These are phyloP conservation scores for Psilanteris sp. DNA, from an alignment of 1,140 invertebrate genomes.

Conservation along the genomic window DNA sequence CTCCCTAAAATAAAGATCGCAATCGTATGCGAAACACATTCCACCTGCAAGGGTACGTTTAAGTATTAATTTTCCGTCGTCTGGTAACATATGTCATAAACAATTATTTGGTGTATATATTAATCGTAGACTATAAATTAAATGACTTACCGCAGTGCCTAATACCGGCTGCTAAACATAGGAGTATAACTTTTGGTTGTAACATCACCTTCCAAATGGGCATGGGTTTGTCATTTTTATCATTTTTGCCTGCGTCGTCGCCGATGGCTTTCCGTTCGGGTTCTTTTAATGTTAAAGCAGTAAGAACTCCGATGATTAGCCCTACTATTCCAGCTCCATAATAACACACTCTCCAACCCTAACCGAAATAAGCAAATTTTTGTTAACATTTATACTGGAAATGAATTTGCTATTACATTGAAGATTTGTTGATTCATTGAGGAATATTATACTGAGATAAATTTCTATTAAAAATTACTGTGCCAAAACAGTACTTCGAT, in stretches of 20 bases:
- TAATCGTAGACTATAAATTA: too few species aligned
- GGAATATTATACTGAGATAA: too few species aligned
- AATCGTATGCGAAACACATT: constrained; percentile 94
- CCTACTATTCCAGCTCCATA: constrained; percentile 91
- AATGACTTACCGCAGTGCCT: constrained; percentile 90
- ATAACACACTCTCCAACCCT: constrained; percentile 94
- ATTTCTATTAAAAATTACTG: too few species aligned
- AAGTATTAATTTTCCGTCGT: too few species aligned
- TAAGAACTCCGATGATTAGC: constrained; percentile 86
- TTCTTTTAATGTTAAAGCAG: constrained; percentile 88
- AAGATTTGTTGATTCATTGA: too few species aligned
- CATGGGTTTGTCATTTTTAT: constrained; percentile 77
- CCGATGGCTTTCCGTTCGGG: constrained; percentile 87
- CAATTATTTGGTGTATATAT: too few species aligned
- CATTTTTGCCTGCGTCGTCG: constrained; percentile 74
- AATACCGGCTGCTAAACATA: constrained; percentile 92
- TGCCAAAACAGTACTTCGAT: too few species aligned
- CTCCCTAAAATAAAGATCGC: constrained; percentile 91
- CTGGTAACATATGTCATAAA: too few species aligned
- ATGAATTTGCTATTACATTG: too few species aligned
- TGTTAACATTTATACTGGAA: too few species aligned
- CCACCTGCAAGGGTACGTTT: constrained; percentile 83
- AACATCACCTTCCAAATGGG: constrained; percentile 87
- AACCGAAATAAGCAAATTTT: constrained; percentile 15
- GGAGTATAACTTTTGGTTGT: constrained; percentile 88